Percentiles rank a stretch among this genome's conserved stretches.
These are phyloP conservation scores for Eupeodes corollae DNA, from an alignment of 1,140 invertebrate species.

Conservation along the genomic window DNA sequence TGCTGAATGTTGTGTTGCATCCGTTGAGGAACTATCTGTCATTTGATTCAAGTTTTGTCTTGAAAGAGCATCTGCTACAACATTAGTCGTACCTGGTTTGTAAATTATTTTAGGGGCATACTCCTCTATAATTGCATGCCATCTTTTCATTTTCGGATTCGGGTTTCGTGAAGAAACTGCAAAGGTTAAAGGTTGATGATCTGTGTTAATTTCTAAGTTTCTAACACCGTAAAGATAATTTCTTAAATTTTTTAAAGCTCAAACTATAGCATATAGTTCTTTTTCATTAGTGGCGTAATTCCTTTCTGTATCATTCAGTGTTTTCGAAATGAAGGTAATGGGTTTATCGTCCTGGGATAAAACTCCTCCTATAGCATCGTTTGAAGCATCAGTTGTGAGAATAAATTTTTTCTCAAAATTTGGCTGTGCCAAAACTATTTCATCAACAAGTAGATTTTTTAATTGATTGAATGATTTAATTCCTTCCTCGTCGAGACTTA, in stretches of 20 bases:
- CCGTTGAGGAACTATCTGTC: neutral
- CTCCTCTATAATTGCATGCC: constrained; percentile 19
- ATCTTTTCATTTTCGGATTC: constrained; percentile 27
- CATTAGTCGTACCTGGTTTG: constrained; percentile 14
- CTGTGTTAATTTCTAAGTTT: constrained; percentile 17
- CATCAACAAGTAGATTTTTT: no score
- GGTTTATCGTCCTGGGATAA: constrained; percentile 11
- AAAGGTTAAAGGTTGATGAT: constrained; percentile 35
- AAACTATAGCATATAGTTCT: constrained; percentile 38
- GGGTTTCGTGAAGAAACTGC: constrained; percentile 30
- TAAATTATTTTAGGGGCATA: constrained; percentile 29
- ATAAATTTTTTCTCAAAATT: constrained; percentile 12
- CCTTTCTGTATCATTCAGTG: constrained; percentile 27
- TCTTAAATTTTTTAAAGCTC: constrained; percentile 31
- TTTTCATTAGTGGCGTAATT: constrained; percentile 34
- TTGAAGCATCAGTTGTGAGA: constrained; percentile 8
- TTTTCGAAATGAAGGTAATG: constrained; percentile 34
- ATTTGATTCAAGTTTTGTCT: constrained; percentile 3
- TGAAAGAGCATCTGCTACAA: constrained; percentile 5
- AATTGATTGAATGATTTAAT: no score
- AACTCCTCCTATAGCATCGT: constrained; percentile 7
- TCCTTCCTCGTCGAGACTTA: no score
- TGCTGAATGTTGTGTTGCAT: neutral
- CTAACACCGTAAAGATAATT: constrained; percentile 18
- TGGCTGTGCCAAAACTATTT: no score